Conservation (phyloP, 2,113 vertebrate genomes). For the Acanthisitta chloris region DNA sequence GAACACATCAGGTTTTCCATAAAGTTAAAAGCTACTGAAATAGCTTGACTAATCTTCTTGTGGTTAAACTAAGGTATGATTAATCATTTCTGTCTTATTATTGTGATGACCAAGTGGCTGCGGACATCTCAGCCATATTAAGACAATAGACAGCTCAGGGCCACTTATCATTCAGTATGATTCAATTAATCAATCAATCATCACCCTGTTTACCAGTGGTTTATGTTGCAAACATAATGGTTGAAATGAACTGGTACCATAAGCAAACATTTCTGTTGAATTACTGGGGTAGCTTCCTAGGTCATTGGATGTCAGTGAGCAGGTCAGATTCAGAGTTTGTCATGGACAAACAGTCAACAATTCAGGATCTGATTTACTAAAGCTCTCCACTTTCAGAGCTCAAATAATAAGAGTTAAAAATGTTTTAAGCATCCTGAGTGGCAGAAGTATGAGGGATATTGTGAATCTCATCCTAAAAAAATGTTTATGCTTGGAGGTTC, state of each 20-base stretch:
- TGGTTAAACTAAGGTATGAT: not conserved
- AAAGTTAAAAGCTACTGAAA: not conserved
- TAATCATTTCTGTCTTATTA: not conserved
- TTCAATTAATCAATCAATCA: not conserved
- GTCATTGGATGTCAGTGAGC: not conserved
- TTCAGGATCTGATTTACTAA: not conserved
- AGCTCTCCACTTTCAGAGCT: not conserved
- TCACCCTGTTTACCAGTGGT: not conserved
- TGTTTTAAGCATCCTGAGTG: not conserved
- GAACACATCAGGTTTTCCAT: not conserved
- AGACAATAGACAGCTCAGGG: not conserved
- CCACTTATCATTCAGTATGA: not conserved
- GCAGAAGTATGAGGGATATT: not conserved
- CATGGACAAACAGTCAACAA: not conserved
- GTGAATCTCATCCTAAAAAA: not conserved
- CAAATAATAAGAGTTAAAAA: not conserved
- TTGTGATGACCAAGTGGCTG: not conserved
- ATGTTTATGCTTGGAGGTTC: not conserved
- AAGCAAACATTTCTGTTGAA: not conserved
- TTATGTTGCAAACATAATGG: not conserved
- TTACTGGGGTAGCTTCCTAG: not conserved
- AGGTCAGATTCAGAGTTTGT: not conserved
- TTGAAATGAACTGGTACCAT: not conserved
- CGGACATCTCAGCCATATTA: no score
- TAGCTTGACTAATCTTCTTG: not conserved